Conservation (phyloP, 2,113 vertebrate species). For the Sphyrna mokarran region DNA sequence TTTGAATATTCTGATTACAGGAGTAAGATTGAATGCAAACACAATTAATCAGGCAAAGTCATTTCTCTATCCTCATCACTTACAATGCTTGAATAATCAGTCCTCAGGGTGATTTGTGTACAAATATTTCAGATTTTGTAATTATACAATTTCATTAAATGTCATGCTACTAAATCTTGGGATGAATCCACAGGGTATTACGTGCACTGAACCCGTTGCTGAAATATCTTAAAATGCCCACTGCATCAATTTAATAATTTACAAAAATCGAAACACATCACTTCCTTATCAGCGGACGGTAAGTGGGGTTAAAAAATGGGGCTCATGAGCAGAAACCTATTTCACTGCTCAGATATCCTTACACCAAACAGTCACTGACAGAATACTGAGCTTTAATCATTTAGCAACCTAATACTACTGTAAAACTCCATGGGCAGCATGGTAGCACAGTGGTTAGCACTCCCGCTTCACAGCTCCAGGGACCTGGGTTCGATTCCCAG, state of each 20-base stretch:
- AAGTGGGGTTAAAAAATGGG: not conserved
- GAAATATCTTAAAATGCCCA: not conserved
- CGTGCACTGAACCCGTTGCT: not conserved
- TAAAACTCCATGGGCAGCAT: not conserved
- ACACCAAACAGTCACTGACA: not conserved
- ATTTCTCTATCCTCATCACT: not conserved
- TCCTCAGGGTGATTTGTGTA: not conserved
- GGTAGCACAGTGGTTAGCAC: no score
- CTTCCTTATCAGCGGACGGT: not conserved
- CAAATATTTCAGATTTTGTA: not conserved
- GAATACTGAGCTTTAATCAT: not conserved
- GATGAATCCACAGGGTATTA: not conserved
- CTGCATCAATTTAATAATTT: not conserved
- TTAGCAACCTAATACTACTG: not conserved
- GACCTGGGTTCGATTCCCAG: no score
- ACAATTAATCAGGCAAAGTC: not conserved
- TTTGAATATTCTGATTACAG: no score
- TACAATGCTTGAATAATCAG: not conserved
- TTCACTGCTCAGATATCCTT: not conserved
- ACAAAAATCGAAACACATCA: not conserved
- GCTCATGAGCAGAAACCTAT: not conserved
- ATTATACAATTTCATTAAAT: not conserved
- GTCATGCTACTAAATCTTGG: not conserved
- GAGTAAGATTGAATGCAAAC: not conserved
- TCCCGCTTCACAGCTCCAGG: no score